Base-by-base conservation (phyloP, 1,140 invertebrate genomes). In the Brachionus sp. region DNA sequence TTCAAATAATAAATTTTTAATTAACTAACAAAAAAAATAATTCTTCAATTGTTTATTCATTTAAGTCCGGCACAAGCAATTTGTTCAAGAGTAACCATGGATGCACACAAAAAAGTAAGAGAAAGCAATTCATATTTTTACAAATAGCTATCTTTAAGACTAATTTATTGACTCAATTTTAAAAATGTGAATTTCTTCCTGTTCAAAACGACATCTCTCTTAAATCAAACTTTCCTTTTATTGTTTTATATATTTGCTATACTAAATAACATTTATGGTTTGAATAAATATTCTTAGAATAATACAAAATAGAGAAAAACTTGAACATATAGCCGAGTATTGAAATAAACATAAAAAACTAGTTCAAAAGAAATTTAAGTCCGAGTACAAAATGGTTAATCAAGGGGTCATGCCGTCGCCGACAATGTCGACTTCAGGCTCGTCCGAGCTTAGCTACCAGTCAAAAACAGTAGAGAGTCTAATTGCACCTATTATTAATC, bases 391-490 rank as follows among this genome's bases (percentile, higher is more conserved):
- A 39, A 70, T 70, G 66, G 66, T 70, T 3, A 70, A 70, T 70
- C 66, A 70, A 70, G 66, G 35, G 19, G 6, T 70, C 6, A 70
- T 70, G 29, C 10, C 16, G n/a, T 70, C 66, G 35, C 66, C 66
- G 1, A 70, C 10, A 16, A 39, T 70, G 16, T 70, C 66, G 5
- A 39, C 66, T 39, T 70, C 66, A 16, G 66, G 66, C 44, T 75
- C 39, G 44, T 46, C 37, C 39, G 70, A 75, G 23, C 33, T 62
- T 12, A 62, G 35, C 57, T 80, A 19, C 35, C 77, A 62, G 39
- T 62, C 77, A 3, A 66, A 66, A 37, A 80, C 77, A 80, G 77
- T 80, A 12, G 77, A 80, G 33, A 10, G 19, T 6, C 23, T 80
- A 3, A 39, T 80, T 3, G 35, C 33, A 16, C 77, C 77, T 6